Evolutionary conservation across 1,140 invertebrate species (phyloP), one percentile per base, ranked within the genome.

Genomic region (Calosoma granatense): DNA sequence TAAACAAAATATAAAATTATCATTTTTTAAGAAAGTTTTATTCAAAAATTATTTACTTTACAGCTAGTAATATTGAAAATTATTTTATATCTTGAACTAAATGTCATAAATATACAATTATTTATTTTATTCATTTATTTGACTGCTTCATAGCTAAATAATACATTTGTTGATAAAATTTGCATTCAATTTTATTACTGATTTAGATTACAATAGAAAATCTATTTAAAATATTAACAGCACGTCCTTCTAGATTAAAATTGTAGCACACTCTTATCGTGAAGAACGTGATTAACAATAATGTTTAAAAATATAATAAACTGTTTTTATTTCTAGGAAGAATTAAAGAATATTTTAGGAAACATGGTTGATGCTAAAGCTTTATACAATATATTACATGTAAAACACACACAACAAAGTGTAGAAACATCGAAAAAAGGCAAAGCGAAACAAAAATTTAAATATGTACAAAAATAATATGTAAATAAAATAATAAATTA

Each of bases 281-380:
- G n/a, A n/a, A n/a, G n/a, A n/a, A n/a, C n/a, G n/a, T n/a, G n/a
- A n/a, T n/a, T n/a, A n/a, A n/a, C n/a, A n/a, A n/a, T n/a, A n/a
- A n/a, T n/a, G n/a, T n/a, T n/a, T n/a, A n/a, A n/a, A n/a, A n/a
- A n/a, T n/a, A n/a, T n/a, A n/a, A n/a, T n/a, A n/a, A n/a, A n/a
- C 39, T 9, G 19, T 11, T 61, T 26, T 1, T 23, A 53, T 62
- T 64, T 22, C 2, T 47, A 68, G 64, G 65, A 65, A n/a, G 67
- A 71, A 58, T 57, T 71, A 17, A 63, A 65, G 30, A 61, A 64
- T 51, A 57, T 68, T 15, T 65, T 71, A 53, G 70, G 67, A 14
- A 70, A 66, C 63, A 15, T 63, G n/a, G 58, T 9, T 11, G 68
- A 71, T 56, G 65, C 67, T 4, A 64, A 64, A 58, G 20, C 60